Evolutionary conservation across 2,113 vertebrate genomes (phyloP).

Genomic region (Oceanites oceanicus): DNA sequence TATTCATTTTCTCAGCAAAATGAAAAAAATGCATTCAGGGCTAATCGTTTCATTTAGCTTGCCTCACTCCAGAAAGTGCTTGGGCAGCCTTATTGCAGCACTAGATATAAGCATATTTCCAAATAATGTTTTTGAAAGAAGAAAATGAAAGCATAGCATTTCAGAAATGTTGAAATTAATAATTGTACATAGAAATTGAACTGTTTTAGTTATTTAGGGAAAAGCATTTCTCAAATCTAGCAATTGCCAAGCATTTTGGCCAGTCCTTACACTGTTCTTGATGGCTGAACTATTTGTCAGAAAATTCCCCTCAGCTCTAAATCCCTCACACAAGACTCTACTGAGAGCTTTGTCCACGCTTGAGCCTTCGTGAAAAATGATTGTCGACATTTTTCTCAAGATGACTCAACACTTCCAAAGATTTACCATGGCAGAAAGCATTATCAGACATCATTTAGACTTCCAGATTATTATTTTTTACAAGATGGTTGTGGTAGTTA

Average conservation of each 20-base stretch:
- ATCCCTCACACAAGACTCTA: neutral
- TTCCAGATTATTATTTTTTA: constrained; percentile 4
- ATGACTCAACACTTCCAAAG: constrained; percentile 1
- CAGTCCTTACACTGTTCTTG: neutral
- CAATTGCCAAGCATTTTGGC: neutral
- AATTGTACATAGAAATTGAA: neutral
- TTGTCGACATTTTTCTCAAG: constrained; percentile 1
- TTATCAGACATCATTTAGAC: neutral
- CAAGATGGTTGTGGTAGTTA: neutral
- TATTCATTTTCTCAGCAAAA: neutral
- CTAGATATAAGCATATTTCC: neutral
- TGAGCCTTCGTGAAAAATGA: neutral
- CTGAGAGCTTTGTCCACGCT: neutral
- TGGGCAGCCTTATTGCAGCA: neutral
- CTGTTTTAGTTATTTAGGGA: neutral
- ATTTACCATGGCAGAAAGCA: neutral
- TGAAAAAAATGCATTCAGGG: neutral
- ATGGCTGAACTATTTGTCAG: neutral
- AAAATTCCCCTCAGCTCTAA: neutral
- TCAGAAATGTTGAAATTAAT: neutral
- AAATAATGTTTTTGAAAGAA: neutral
- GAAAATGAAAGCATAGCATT: neutral
- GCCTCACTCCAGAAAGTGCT: neutral
- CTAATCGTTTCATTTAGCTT: neutral
- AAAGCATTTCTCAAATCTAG: neutral